Percentiles rank a stretch among this genome's conserved stretches.
Evolutionary conservation across 2,797 vertebrate species (phyloP).

Genomic region (Ispidina lecontei): DNA sequence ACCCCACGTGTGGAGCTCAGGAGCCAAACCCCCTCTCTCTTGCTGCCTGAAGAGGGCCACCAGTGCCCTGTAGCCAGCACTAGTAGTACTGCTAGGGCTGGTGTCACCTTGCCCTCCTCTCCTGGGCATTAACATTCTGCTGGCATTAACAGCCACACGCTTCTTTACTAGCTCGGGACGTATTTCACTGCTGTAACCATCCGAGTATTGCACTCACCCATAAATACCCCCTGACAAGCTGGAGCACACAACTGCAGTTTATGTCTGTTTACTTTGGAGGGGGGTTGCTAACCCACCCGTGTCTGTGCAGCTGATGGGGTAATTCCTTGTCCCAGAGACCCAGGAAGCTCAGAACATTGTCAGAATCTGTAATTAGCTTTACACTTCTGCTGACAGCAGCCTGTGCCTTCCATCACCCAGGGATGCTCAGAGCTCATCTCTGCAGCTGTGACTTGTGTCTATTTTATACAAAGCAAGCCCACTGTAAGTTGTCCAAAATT

Average conservation of each 20-base stretch:
- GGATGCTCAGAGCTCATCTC: neutral
- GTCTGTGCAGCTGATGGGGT: neutral
- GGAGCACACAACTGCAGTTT: constrained; percentile 62
- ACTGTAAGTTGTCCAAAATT: neutral
- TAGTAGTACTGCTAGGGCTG: neutral
- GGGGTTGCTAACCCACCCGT: constrained; percentile 1
- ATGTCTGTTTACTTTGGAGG: constrained; percentile 44
- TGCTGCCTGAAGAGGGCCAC: neutral
- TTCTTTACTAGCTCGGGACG: constrained; percentile 58
- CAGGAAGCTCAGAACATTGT: accelerated
- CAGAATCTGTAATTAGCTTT: neutral
- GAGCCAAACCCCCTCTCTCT: neutral
- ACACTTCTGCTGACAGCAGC: neutral
- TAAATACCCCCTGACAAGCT: constrained; percentile 75
- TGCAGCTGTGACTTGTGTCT: neutral
- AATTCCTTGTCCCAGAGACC: neutral
- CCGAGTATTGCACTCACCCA: constrained; percentile 51
- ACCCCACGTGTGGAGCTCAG: neutral
- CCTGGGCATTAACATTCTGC: constrained; percentile 68
- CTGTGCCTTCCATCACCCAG: neutral
- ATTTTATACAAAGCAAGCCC: neutral
- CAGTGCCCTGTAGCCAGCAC: neutral
- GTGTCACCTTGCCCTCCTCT: constrained; percentile 40
- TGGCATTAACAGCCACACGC: constrained; percentile 19
- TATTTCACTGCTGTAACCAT: constrained; percentile 69